Conservation (phyloP, 2,888 invertebrate species). For the Chymomyza procnemis region DNA sequence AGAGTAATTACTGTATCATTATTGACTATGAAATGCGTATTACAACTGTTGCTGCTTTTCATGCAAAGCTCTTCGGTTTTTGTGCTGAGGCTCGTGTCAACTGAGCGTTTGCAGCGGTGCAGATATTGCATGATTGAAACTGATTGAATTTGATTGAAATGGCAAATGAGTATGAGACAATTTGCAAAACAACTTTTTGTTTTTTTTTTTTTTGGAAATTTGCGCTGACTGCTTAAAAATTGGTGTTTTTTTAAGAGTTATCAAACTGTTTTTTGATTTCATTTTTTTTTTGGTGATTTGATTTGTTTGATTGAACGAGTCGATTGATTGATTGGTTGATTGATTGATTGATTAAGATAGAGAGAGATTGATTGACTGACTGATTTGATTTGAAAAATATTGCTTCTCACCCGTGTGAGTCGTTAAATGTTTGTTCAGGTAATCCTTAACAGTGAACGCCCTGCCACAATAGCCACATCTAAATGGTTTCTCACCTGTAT, state of each 20-base stretch:
- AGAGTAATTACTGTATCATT: background rate
- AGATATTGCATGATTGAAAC: constrained; percentile 19
- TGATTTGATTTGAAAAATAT: constrained; percentile 75
- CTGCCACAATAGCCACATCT: constrained; percentile 79
- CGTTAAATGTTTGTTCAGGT: constrained; percentile 79
- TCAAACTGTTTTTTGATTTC: constrained; percentile 15
- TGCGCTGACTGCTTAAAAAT: background rate
- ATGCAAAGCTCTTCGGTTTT: background rate
- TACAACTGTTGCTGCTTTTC: background rate
- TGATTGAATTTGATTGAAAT: constrained; percentile 39
- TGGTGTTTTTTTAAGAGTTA: constrained; percentile 10
- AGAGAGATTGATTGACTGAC: constrained; percentile 57
- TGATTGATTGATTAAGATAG: constrained; percentile 42
- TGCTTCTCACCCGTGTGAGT: constrained; percentile 79
- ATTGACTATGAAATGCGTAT: background rate
- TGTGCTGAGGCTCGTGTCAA: constrained; percentile 28
- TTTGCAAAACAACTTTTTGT: constrained; percentile 39
- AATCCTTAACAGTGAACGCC: constrained; percentile 79
- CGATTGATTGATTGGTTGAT: constrained; percentile 49
- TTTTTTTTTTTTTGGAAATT: background rate
- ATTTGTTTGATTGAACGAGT: constrained; percentile 51
- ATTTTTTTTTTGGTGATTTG: constrained; percentile 44
- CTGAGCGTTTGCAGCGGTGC: constrained; percentile 40
- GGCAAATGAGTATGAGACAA: constrained; percentile 60
- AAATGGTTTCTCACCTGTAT: constrained; percentile 79